Base-by-base conservation (phyloP, 2,888 invertebrate genomes). In the Eustalomyia histrio region DNA sequence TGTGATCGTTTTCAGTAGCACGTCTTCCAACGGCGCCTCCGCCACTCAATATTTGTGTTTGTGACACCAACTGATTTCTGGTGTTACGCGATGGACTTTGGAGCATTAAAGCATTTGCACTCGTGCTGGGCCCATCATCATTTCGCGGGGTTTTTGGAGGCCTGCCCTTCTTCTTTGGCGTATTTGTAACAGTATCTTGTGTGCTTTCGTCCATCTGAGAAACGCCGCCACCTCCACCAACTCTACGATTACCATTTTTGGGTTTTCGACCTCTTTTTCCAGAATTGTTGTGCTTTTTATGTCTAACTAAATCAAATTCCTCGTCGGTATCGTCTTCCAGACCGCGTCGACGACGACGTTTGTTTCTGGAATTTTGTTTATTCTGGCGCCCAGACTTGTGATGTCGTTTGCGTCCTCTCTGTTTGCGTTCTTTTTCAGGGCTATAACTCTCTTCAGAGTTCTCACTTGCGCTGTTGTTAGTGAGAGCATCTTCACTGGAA, bases 391-490 rank as follows among this genome's bases (percentile, higher is more conserved):
- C 74, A 16, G 78, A 78, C 52, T 67, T 74, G 53, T 68, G 55
- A 79, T 80, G 72, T 64, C 82, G 55, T 83, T 84, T 78, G 18
- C 78, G 74, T 29, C 78, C 43, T 60, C 84, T 76, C 1, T 17
- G 83, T 67, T 85, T 86, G 35, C 86, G 85, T 18, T 87, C 88
- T 61, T 90, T 91, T 12, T 72, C 76, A 9, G 92, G 92, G 72
- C 92, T 92, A 83, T 92, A 93, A 84, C 91, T 91, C 16, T 93
- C 93, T 81, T 92, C 93, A 0, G 93, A 93, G 84, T 92, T 92
- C 76, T 91, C 90, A 39, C 90, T 90, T 18, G 24, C 78, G 29
- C 76, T 80, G 35, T 81, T 65, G 1, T 78, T 71, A 12, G 63
- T 43, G 85, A 87, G 69, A 89, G 90, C 47, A 82, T 84, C 53